Conservation (phyloP, 1,140 invertebrate genomes). For the Drosophila subobscura region DNA sequence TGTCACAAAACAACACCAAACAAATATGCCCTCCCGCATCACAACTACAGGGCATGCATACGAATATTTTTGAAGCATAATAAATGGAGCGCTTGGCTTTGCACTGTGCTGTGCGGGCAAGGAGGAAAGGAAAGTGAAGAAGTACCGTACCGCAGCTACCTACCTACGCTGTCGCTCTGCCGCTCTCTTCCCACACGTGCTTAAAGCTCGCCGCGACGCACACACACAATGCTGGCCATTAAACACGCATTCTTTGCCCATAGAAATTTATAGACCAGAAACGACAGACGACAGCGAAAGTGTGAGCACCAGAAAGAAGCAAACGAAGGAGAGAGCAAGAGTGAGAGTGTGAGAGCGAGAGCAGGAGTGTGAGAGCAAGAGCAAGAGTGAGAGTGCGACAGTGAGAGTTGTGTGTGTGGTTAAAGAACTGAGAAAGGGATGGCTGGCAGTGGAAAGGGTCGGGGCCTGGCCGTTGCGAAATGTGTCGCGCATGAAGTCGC, state of each 20-base stretch:
- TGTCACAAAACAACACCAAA: too few species aligned
- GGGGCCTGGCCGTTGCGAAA: constrained; percentile 49
- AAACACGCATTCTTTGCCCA: constrained; percentile 80
- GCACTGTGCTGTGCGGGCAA: constrained; percentile 7
- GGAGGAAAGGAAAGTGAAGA: constrained; percentile 14
- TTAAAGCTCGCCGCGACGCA: constrained; percentile 43
- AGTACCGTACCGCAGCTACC: constrained; percentile 19
- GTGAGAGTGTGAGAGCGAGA: constrained; percentile 5
- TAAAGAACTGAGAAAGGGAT: background rate
- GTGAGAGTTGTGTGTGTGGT: constrained; percentile 2
- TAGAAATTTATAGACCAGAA: constrained; percentile 81
- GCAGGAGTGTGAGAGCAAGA: too few species aligned
- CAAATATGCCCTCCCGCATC: too few species aligned
- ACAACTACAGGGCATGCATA: background rate
- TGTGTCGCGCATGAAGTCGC: constrained; percentile 66
- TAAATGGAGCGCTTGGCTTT: constrained; percentile 55
- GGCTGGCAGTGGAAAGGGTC: constrained; percentile 6
- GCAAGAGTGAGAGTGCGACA: constrained; percentile 64
- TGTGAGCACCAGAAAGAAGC: constrained; percentile 17
- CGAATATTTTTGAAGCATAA: constrained; percentile 73
- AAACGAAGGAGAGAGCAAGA: constrained; percentile 1
- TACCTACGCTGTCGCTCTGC: background rate
- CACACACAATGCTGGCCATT: constrained; percentile 71
- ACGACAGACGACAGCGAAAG: constrained; percentile 63
- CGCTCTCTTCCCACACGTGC: constrained; percentile 58